Evolutionary conservation across 2,113 vertebrate species (phyloP), one percentile per base, ranked within the genome.

Genomic region (Callospermophilus lateralis): DNA sequence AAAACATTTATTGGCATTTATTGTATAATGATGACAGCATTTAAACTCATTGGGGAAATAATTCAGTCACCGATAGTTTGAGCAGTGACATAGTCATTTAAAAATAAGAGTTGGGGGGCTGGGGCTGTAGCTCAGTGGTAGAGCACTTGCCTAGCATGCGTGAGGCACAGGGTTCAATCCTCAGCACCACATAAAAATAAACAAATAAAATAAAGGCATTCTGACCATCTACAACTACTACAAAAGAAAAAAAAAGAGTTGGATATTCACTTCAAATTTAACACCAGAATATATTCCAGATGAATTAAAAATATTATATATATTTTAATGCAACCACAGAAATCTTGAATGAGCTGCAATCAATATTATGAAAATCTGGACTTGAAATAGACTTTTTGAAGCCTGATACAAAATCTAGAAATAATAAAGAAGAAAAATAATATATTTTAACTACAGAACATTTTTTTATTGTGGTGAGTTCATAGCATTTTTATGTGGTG

Each of bases 41-140:
- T 88, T 93, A n/a, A 86, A 15, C 84, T 45, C 17, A 78, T 7
- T 72, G 37, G 28, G 15, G n/a, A 97, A 96, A 84, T 45, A 0
- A 67, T 70, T 89, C 22, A 80, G 9, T 92, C 17, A 80, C 3
- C 83, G n/a, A 79, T 83, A 26, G n/a, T 94, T 94, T 94, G 9
- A 78, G 72, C 20, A 80, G 20, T 92, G 37, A 65, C 7, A 76
- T 51, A 86, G n/a, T 74, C 51, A 79, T 58, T 95, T 70, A 68
- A 45, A 74, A 63, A 74, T 90, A 39, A 89, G 13, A 74, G 8
- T 74, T 86, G 58, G 19, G 77, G 48, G 10, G 48, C 48, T 51
- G 48, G 48, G 48, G 12, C 48, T 51, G 48, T 51, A 51, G 48
- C 48, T 51, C 6, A 51, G 48, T 51, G 48, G 48, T 13, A 5